A percentile compares a stretch with the other conserved stretches of the same genome.
Conservation (phyloP, 2,113 vertebrate species). For the Erinaceus europaeus region DNA sequence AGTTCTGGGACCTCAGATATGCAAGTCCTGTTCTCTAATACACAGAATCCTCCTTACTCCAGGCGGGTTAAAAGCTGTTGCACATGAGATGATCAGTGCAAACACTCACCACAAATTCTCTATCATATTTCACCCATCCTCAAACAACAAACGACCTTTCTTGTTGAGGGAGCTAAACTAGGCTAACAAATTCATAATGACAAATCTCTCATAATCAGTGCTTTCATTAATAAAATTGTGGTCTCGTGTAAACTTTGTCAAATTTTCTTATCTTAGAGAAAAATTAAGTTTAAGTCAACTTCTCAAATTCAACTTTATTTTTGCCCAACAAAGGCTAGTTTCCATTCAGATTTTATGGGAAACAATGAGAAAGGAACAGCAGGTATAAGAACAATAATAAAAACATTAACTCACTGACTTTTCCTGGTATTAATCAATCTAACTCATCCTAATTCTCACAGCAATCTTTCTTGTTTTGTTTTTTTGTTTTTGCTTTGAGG, state of each 20-base stretch:
- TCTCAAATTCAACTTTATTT: background rate
- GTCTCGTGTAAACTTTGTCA: background rate
- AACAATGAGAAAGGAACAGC: background rate
- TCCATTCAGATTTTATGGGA: background rate
- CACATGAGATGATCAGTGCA: background rate
- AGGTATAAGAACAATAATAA: background rate
- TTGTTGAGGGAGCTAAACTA: background rate
- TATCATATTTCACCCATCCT: background rate
- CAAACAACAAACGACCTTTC: background rate
- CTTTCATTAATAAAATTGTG: background rate
- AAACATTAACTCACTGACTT: background rate
- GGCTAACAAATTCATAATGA: background rate
- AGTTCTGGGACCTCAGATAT: too few species aligned
- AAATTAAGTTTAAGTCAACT: background rate
- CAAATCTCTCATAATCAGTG: background rate
- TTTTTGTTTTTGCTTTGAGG: too few species aligned
- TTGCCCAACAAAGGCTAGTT: background rate
- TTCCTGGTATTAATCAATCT: background rate
- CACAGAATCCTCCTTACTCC: too few species aligned
- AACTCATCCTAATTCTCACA: background rate
- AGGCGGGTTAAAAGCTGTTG: constrained; percentile 2
- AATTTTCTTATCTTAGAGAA: background rate
- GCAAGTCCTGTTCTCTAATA: too few species aligned
- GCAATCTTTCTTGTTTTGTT: too few species aligned
- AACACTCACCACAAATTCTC: constrained; percentile 3